Base-by-base conservation (phyloP, 2,113 vertebrate species). In the Engystomops pustulosus region DNA sequence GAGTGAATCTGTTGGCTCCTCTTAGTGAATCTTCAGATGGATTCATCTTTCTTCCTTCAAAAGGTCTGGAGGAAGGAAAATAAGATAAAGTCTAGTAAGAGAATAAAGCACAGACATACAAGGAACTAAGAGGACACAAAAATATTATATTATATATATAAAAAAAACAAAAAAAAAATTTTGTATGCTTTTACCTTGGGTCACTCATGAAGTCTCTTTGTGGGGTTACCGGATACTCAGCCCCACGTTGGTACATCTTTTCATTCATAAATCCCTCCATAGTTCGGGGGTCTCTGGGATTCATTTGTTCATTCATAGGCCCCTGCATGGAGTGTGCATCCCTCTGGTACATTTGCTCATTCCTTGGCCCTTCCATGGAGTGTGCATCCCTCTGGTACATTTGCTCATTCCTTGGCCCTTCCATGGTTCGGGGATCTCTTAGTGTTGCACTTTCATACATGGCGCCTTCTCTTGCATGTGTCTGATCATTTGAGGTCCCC, bases 1-100 rank as follows among this genome's bases (percentile, higher is more conserved):
- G 83, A 7, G 75, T 25, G 20, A 85, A 85, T 55, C 83, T 78
- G 60, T 79, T 78, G 1, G 23, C 17, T 58, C 47, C 62, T 58
- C 36, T 25, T 12, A 58, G 30, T 4, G 41, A 12, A 2, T 85
- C 74, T 58, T 78, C 62, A 30, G 74, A 30, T 12, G 74, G 74
- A 30, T 44, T 38, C 9, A 23, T 51, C 30, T 78, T 85, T 27
- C 74, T 85, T 53, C n/a, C 74, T 3, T 78, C 62, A 20, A 58
- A 51, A 12, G 75, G 45, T 68, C 82, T 77, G 9, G n/a, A 20
- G 62, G 8, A 67, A 2, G 32, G 17, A 47, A 23, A 14, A 69
- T 0, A 38, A 23, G 14, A 20, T 12, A 45, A 53, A n/a, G 38
- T 41, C 38, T n/a, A n/a, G n/a, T n/a, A n/a, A n/a, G n/a, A n/a